A percentile compares a stretch with the other conserved stretches of the same genome.
Evolutionary conservation across 2,888 invertebrate genomes (phyloP).

Genomic region (Tipula vernalis): DNA sequence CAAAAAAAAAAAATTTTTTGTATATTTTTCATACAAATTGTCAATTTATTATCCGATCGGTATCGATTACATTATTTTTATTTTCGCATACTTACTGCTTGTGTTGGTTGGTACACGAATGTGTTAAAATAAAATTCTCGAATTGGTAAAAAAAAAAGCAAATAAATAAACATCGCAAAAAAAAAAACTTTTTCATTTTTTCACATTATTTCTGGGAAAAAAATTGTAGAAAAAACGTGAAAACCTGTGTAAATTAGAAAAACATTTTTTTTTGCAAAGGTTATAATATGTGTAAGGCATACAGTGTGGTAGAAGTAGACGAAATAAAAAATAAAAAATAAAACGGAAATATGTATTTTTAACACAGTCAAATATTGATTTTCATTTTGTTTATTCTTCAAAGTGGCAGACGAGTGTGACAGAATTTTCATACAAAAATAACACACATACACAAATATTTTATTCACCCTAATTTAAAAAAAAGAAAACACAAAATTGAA

Average conservation of each 20-base stretch:
- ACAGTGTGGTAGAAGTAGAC: background rate
- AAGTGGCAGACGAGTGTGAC: constrained; percentile 4
- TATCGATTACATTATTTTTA: background rate
- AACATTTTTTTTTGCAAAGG: background rate
- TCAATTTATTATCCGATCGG: background rate
- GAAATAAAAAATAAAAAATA: background rate
- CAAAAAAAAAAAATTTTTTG: background rate
- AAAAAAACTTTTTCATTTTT: background rate
- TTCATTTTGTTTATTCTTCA: background rate
- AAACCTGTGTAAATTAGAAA: background rate
- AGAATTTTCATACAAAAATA: background rate
- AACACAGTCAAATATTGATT: background rate
- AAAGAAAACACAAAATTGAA: background rate
- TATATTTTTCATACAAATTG: background rate
- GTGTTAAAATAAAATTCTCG: background rate
- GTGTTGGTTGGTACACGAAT: background rate
- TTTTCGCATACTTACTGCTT: background rate
- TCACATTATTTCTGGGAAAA: background rate
- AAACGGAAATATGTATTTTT: background rate
- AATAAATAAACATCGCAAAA: background rate
- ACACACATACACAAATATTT: background rate
- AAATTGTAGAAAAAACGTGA: background rate
- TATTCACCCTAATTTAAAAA: background rate
- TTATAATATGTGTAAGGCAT: background rate
- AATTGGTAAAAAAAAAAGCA: background rate